These are phyloP conservation scores for Tachuris rubrigastra DNA, from an alignment of 2,113 vertebrate genomes.

Conservation along the genomic window DNA sequence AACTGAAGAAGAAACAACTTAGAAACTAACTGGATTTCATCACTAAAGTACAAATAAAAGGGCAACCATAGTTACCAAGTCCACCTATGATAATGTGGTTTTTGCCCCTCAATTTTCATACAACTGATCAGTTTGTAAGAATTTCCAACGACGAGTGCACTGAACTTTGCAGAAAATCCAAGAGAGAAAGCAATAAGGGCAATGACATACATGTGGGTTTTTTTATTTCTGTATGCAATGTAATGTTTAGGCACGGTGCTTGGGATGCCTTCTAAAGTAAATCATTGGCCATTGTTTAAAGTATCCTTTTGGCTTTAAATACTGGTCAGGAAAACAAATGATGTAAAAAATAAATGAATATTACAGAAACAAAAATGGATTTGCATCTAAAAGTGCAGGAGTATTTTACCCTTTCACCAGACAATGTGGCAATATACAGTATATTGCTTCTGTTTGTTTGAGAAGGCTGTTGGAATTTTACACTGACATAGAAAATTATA, in stretches of 20 bases:
- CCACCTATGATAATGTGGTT: not conserved
- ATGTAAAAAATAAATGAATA: slow-evolving; percentile 79
- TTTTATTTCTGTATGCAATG: slow-evolving; percentile 81
- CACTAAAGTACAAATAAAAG: not conserved
- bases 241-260: slow-evolving; percentile 81
- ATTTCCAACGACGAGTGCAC: not conserved
- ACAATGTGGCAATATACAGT: slow-evolving; percentile 71
- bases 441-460: slow-evolving; percentile 80
- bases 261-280: slow-evolving; percentile 77
- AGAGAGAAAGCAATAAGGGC: slow-evolving; percentile 46
- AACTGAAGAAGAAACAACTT: not conserved
- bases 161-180: not conserved
- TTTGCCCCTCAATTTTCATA: not conserved
- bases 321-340: slow-evolving; percentile 79
- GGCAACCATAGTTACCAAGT: not conserved
- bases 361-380: slow-evolving; percentile 78
- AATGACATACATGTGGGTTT: slow-evolving; percentile 42
- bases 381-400: slow-evolving; percentile 79
- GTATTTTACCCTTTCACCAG: slow-evolving; percentile 76
- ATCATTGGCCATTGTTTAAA: slow-evolving; percentile 76
- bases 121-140: not conserved
- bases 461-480: slow-evolving; percentile 77
- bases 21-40: not conserved
- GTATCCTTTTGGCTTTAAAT: slow-evolving; percentile 82
- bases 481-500: slow-evolving; percentile 85